Conservation (phyloP, 2,888 invertebrate genomes). For the Lasioglossum oenotherae region DNA sequence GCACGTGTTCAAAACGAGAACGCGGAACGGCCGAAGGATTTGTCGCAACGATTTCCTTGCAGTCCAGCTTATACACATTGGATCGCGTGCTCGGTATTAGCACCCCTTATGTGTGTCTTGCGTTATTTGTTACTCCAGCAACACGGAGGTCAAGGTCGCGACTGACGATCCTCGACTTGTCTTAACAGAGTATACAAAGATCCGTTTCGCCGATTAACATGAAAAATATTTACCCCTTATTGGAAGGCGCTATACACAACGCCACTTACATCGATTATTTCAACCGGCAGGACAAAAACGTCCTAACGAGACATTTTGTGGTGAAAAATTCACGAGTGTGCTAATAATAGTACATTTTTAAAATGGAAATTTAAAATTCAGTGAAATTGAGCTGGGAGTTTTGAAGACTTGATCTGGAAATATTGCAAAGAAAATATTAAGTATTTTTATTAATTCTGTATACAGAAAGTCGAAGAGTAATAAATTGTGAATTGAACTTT, state of each 20-base stretch:
- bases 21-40: slow-evolving; percentile 58
- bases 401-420: neutral
- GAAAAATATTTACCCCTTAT: neutral
- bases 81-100: slow-evolving; percentile 78
- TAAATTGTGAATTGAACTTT: neutral
- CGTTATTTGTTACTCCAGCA: slow-evolving; percentile 60
- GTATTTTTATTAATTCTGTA: too few species aligned
- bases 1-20: slow-evolving; percentile 39
- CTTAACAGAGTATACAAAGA: slow-evolving; percentile 24
- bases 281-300: neutral
- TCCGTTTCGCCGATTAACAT: slow-evolving; percentile 8
- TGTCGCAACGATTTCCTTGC: slow-evolving; percentile 69
- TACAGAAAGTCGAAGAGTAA: neutral
- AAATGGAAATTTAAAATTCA: neutral
- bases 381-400: too few species aligned
- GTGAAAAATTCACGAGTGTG: neutral
- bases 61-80: slow-evolving; percentile 60
- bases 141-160: slow-evolving; percentile 76
- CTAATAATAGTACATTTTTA: neutral
- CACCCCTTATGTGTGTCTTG: slow-evolving; percentile 68
- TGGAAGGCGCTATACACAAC: neutral
- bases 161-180: slow-evolving; percentile 41
- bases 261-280: neutral
- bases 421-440: neutral
- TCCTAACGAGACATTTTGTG: neutral